Evolutionary conservation across 2,113 vertebrate genomes (phyloP).

Genomic region (Heliornis fulica): DNA sequence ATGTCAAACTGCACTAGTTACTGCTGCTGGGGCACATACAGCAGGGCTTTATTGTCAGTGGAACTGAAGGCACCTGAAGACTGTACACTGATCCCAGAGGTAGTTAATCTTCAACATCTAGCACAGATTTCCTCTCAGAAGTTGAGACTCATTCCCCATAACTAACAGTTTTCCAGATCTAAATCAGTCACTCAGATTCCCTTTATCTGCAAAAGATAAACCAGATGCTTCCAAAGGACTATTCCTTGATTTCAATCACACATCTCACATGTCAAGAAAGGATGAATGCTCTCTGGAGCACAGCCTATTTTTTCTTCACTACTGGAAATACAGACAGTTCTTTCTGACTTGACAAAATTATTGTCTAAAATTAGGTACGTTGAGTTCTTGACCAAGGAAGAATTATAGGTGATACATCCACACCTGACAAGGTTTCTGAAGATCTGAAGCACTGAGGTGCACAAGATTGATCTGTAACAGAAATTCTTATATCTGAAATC

Average conservation of each 20-base stretch:
- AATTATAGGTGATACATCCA: not conserved
- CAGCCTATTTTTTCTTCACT: not conserved
- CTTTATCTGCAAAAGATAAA: not conserved
- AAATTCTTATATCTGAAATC: conserved; percentile 7
- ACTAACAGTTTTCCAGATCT: not conserved
- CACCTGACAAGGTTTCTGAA: not conserved
- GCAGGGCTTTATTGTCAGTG: not conserved
- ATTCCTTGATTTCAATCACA: not conserved
- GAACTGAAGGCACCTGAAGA: not conserved
- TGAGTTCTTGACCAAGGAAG: not conserved
- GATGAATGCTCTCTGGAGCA: not conserved
- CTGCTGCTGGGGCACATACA: not conserved
- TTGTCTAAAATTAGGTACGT: not conserved
- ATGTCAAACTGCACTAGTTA: not conserved
- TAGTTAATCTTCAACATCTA: not conserved
- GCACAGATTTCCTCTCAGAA: not conserved
- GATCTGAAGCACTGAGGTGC: not conserved
- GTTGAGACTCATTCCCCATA: not conserved
- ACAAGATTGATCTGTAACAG: not conserved
- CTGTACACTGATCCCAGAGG: not conserved
- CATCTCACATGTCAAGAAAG: not conserved
- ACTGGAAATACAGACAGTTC: not conserved
- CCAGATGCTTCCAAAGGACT: not conserved
- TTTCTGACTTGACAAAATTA: not conserved
- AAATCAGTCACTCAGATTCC: not conserved